Evolutionary conservation across 35 echinoderm and acorn worm species (phyloP), one percentile per base, ranked within the genome.

Genomic region (Apostichopus japonicus): DNA sequence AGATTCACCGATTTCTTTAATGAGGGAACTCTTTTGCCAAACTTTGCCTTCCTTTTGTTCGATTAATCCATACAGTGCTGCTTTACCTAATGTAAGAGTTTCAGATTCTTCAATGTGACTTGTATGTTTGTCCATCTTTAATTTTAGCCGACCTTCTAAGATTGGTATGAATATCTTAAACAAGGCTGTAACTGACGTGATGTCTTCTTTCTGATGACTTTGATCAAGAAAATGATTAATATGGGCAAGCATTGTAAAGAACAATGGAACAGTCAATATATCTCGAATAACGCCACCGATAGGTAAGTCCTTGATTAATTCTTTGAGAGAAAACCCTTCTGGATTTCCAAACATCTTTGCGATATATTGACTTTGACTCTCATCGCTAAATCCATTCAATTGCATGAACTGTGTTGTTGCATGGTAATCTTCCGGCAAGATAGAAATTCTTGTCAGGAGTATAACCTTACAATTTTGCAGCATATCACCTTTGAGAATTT

Each of bases 371-470:
- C 11, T 54, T 63, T 89, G n/a, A 6, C 17, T 65, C 17, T 4
- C 24, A 4, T 51, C 27, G 7, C 17, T 51, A 54, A 89, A 89
- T 8, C 86, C 86, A 72, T 59, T 72, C 13, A 89, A 53, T 51
- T 63, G 86, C 17, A 89, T 16, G 23, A 73, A 89, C 62, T 27
- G 0, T 53, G 86, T 73, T 6, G 57, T 65, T 19, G 86, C 4
- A 17, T 14, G 86, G 16, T 52, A 67, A 1, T 89, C 33, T 8
- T 54, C 22, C 72, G 86, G 86, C 10, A 89, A 62, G 19, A 23
- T 65, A 24, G 59, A 65, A 6, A 63, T 89, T 89, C 86, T 89
- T 8, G 86, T 89, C 3, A 89, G 86, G 24, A 89, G 86, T 19
- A 89, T 53, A 5, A 89, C 86, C 44, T 54, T 89, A 16, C 57